A percentile compares a stretch with the other conserved stretches of the same genome.
Evolutionary conservation across 2,797 vertebrate species (phyloP).

Genomic region (Pantherophis vulpinus): DNA sequence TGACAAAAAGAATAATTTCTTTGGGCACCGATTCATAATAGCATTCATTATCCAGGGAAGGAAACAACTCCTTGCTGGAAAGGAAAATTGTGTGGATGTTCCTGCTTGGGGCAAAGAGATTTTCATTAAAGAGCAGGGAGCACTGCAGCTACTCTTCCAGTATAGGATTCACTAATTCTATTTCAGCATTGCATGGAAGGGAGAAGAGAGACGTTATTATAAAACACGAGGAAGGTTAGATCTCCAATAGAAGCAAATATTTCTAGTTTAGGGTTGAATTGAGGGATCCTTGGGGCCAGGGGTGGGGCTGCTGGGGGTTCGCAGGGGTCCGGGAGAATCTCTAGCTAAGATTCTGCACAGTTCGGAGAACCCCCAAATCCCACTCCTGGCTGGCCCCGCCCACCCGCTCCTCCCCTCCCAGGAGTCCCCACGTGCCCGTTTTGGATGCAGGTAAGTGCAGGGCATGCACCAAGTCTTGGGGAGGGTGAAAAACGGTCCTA

Average conservation of each 20-base stretch:
- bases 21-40: slow-evolving; percentile 17
- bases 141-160: background rate
- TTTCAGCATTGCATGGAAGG: background rate
- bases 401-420: no score
- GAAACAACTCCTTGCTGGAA: background rate
- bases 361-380: no score
- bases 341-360: no score
- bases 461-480: no score
- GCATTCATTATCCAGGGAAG: background rate
- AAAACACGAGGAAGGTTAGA: background rate
- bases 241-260: background rate
- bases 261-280: background rate
- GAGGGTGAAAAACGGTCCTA: no score
- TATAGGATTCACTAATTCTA: background rate
- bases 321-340: no score
- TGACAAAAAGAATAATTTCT: slow-evolving; percentile 43
- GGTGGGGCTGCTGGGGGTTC: no score
- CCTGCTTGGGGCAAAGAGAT: background rate
- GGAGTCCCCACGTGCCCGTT: no score
- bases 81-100: background rate
- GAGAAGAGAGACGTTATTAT: background rate
- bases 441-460: no score
- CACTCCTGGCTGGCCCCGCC: no score
- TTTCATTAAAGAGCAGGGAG: background rate
- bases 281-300: background rate